Conservation (phyloP, 2,888 invertebrate genomes). For the Abrostola triplasia region DNA sequence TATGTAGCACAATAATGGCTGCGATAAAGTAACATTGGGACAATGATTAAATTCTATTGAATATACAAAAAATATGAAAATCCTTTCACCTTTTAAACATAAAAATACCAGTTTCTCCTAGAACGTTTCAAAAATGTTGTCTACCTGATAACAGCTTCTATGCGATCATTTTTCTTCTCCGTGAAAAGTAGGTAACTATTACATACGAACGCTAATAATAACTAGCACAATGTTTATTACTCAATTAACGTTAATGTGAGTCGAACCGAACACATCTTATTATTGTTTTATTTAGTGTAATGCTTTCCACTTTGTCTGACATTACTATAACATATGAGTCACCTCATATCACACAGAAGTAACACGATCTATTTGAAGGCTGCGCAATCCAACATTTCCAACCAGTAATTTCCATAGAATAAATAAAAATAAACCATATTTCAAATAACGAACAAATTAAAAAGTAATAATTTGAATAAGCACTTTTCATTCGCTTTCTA, state of each 20-base stretch:
- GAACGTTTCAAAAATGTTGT: too few species aligned
- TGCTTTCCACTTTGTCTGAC: slow-evolving; percentile 2
- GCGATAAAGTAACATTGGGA: too few species aligned
- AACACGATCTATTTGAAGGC: too few species aligned
- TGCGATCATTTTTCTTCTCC: not conserved
- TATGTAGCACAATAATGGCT: too few species aligned
- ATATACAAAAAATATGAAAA: too few species aligned
- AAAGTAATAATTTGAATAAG: slow-evolving; percentile 19
- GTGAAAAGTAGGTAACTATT: not conserved
- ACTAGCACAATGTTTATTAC: slow-evolving; percentile 4
- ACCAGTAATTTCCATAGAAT: too few species aligned
- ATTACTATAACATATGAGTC: not conserved
- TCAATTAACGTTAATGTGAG: slow-evolving; percentile 2
- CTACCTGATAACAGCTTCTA: not conserved
- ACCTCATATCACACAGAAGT: too few species aligned
- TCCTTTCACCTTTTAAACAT: too few species aligned
- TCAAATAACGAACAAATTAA: not conserved
- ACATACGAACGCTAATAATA: slow-evolving; percentile 1
- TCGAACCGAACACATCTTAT: slow-evolving; percentile 1
- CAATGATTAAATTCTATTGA: too few species aligned
- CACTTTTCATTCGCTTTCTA: slow-evolving; percentile 27
- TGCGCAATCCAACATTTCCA: too few species aligned
- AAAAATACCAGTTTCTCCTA: too few species aligned
- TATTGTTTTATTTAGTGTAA: not conserved
- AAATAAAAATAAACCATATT: not conserved